A percentile compares a stretch with the other conserved stretches of the same genome.
phyloP scores from a whole-genome alignment of 2,113 vertebrate species.

The Suncus etruscus region DNA sequence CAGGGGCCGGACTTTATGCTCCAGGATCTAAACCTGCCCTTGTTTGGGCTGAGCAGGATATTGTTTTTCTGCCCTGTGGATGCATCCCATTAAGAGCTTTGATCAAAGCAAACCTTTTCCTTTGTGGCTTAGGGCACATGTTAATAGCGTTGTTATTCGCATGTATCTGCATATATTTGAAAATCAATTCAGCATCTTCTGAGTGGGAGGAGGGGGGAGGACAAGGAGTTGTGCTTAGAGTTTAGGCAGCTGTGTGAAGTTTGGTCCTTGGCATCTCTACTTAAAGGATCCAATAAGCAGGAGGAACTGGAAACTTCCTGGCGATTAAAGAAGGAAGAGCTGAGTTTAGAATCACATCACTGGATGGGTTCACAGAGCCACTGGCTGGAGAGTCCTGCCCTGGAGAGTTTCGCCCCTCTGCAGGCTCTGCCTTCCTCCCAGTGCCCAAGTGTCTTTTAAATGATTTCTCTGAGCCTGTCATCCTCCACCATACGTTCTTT shows the following conservation, averaged over 20 bases:
- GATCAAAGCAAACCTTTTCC: conserved; percentile 89
- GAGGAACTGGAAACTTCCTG: neutral
- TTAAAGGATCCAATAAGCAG: conserved; percentile 20
- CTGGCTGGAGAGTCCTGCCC: neutral
- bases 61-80: conserved; percentile 87
- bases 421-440: neutral
- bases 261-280: neutral
- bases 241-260: conserved; percentile 64
- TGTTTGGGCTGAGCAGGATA: conserved; percentile 80
- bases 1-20: conserved; percentile 16
- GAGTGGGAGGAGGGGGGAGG: conserved; percentile 55
- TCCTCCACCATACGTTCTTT: neutral
- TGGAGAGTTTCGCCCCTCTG: neutral
- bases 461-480: neutral
- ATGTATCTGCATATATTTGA: conserved; percentile 89
- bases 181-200: conserved; percentile 77
- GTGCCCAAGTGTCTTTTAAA: neutral
- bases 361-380: neutral
- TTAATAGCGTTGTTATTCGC: conserved; percentile 87
- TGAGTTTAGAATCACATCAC: neutral
- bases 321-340: neutral
- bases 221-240: neutral
- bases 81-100: conserved; percentile 88
- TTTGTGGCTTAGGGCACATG: conserved; percentile 87
- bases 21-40: conserved; percentile 40